These are phyloP conservation scores for Polyommatus iphigenia DNA, from an alignment of 2,888 invertebrate species.

Conservation along the genomic window DNA sequence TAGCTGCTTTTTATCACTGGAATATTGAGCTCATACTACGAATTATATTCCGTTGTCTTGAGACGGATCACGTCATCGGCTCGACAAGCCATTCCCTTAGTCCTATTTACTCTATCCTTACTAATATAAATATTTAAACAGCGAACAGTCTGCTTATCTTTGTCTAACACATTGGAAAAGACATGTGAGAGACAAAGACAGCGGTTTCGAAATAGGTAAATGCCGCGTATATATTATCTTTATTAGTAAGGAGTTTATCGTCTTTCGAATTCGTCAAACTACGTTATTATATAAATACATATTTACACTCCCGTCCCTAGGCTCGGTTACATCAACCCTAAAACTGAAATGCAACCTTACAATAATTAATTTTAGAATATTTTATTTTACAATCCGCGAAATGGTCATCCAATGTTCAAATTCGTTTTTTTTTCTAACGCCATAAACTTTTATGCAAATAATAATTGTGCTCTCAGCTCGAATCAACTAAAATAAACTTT, in stretches of 20 bases:
- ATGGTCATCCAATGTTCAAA: conserved; percentile 26
- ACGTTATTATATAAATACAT: neutral
- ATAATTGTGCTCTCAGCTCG: conserved; percentile 52
- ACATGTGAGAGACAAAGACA: neutral
- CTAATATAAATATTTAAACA: neutral
- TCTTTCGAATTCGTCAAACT: neutral
- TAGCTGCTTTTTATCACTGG: neutral
- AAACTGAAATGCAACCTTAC: neutral
- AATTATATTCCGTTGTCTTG: conserved; percentile 17
- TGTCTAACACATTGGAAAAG: neutral
- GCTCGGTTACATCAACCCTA: conserved; percentile 4
- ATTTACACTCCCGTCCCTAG: conserved; percentile 5
- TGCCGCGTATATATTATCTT: too few species aligned
- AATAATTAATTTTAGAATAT: neutral
- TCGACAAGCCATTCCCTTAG: neutral
- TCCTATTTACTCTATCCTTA: neutral
- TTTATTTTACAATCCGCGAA: neutral
- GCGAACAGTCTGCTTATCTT: neutral
- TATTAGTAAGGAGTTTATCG: neutral
- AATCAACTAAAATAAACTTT: conserved; percentile 69
- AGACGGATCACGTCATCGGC: neutral
- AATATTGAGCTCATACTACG: conserved; percentile 18
- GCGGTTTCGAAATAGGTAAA: too few species aligned
- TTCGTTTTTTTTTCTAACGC: conserved; percentile 8
- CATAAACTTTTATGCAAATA: conserved; percentile 26